Conservation (phyloP, 1,140 invertebrate genomes). For the Rhagoletis zephyria region DNA sequence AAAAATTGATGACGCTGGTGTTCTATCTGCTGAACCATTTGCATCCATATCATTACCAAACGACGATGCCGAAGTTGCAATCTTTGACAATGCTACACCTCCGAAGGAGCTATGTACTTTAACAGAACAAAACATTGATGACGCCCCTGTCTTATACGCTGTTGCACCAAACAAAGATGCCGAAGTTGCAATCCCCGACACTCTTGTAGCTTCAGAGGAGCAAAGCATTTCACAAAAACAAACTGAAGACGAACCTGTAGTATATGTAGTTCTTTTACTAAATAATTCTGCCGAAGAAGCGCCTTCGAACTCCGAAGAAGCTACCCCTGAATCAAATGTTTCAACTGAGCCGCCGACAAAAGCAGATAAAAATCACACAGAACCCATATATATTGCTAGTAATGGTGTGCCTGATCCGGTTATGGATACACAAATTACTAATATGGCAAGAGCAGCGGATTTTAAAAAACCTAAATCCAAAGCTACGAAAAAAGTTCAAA, state of each 20-base stretch:
- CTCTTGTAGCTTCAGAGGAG: not conserved
- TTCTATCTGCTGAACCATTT: no score
- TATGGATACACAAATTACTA: not conserved
- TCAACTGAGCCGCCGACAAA: not conserved
- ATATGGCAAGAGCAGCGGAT: not conserved
- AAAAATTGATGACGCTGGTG: no score
- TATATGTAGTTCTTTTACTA: no score
- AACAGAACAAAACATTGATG: no score
- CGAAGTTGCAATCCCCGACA: no score
- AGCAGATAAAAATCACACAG: not conserved
- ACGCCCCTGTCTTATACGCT: no score
- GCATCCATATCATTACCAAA: not conserved
- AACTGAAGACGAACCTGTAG: no score
- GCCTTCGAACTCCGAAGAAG: not conserved
- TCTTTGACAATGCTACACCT: not conserved
- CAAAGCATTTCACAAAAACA: no score
- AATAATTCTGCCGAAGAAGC: not conserved
- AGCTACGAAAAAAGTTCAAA: not conserved
- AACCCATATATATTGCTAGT: no score
- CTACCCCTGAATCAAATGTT: not conserved
- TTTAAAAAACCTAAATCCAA: not conserved
- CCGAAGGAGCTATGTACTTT: not conserved
- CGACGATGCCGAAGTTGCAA: not conserved
- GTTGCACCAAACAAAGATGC: not conserved
- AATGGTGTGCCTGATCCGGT: no score